Evolutionary conservation across 1,140 invertebrate species (phyloP).

Genomic region (Trichomalopsis sarcophagae): DNA sequence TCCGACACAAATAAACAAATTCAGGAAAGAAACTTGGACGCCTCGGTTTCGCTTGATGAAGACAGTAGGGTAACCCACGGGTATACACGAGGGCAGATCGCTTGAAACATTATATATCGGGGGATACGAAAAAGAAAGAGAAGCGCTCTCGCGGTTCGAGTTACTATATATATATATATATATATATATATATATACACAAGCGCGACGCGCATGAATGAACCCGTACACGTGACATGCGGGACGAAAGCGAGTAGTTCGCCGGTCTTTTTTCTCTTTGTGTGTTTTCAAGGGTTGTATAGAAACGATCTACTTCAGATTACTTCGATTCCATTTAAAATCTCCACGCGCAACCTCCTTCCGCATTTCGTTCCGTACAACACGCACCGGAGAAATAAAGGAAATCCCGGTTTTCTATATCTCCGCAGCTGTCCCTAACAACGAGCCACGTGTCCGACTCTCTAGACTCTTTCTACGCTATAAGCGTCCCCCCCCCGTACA

Average conservation of each 20-base stretch:
- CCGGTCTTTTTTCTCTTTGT: background rate
- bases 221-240: conserved; percentile 27
- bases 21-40: too few relatives aligned
- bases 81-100: background rate
- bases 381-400: background rate
- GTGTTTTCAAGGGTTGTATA: too few relatives aligned
- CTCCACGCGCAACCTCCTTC: background rate
- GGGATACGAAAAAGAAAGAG: background rate
- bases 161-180: too few relatives aligned
- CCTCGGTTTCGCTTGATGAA: too few relatives aligned
- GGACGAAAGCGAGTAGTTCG: background rate
- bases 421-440: background rate
- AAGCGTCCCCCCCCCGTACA: too few relatives aligned
- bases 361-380: background rate
- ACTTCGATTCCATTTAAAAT: too few relatives aligned
- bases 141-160: background rate
- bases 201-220: background rate
- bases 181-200: too few relatives aligned
- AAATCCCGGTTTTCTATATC: background rate
- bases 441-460: background rate
- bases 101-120: background rate
- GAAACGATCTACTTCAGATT: too few relatives aligned
- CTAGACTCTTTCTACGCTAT: background rate
- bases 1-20: too few relatives aligned
- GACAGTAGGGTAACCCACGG: background rate